Evolutionary conservation across 1,140 invertebrate genomes (phyloP), one percentile per base, ranked within the genome.

Genomic region (Macrotrachela quadricornifera): DNA sequence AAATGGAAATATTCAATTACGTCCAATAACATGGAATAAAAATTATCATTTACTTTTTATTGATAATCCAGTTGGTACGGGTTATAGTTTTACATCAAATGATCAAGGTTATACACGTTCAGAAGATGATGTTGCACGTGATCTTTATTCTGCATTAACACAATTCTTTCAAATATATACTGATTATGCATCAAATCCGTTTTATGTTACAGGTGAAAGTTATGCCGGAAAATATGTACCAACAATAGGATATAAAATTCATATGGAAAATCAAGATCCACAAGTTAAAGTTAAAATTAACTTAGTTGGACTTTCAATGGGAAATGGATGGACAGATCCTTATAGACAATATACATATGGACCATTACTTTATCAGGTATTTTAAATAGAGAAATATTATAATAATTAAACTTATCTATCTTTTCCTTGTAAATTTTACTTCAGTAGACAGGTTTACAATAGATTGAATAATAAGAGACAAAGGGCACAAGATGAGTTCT

Each of bases 241-340:
- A 15, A 78, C 80, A 0, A 63, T 83, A 14, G 76, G 77, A 0
- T 76, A 81, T 61, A 77, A 78, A 15, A 84, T 86, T 47, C 78
- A 84, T 61, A 71, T 73, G 57, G 74, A 78, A 38, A 61, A 62
- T 45, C 48, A 51, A 42, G 40, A 57, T 52, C 55, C 57, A 57
- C 51, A 50, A n/a, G 54, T 54, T 2, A 59, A 62, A 21, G 42
- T 60, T 8, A 60, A 58, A 37, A 69, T 71, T 37, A 65, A 68
- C 49, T 58, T 70, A 4, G 62, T 61, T 48, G 74, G 74, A 17
- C 62, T 88, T 55, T 79, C 80, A 0, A 86, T 88, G 61, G 84
- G 83, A 0, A 84, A 87, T 70, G 84, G 83, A 0, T 68, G 85
- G 0, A 79, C 76, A 55, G 85, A 87, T 70, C 84, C 84, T 0